phyloP scores from a whole-genome alignment of 2,113 vertebrate genomes.

The Ariopsis seemanni region DNA sequence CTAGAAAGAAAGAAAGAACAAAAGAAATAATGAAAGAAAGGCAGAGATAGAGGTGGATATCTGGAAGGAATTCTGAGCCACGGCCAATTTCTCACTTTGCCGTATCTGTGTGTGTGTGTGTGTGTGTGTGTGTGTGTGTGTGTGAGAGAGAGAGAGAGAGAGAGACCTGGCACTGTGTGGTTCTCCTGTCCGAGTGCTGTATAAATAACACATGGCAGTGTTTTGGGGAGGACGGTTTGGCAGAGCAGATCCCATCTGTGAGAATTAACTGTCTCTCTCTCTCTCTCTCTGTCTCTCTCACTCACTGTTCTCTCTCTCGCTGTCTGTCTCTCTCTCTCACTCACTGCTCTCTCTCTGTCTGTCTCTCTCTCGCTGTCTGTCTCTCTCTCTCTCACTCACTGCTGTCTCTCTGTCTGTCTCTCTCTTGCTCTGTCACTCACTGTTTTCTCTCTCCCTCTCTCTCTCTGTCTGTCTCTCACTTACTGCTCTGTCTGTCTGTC shows the following conservation, averaged over 20 bases:
- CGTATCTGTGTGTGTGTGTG: not conserved
- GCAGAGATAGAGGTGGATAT: not conserved
- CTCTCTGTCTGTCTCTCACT: not conserved
- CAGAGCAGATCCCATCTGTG: constrained; percentile 26
- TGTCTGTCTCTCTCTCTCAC: not conserved
- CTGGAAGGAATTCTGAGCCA: not conserved
- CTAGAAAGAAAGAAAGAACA: not conserved
- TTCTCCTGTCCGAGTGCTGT: constrained; percentile 24
- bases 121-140: not conserved
- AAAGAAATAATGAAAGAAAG: not conserved
- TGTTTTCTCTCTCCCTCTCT: not conserved
- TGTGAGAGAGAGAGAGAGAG: not conserved
- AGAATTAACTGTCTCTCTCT: constrained; percentile 25
- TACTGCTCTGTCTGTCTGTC: not conserved
- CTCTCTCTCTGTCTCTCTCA: not conserved
- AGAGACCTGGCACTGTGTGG: constrained; percentile 9
- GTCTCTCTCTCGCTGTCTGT: not conserved
- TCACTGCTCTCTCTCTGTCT: not conserved
- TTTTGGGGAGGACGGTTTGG: constrained; percentile 33
- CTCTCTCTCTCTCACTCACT: not conserved
- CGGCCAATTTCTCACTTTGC: not conserved
- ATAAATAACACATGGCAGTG: constrained; percentile 40
- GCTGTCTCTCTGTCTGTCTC: not conserved
- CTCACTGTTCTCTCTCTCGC: not conserved
- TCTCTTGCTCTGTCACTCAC: not conserved